A percentile compares a stretch with the other conserved stretches of the same genome.
Evolutionary conservation across 2,113 vertebrate genomes (phyloP).

Genomic region (Alces alces): DNA sequence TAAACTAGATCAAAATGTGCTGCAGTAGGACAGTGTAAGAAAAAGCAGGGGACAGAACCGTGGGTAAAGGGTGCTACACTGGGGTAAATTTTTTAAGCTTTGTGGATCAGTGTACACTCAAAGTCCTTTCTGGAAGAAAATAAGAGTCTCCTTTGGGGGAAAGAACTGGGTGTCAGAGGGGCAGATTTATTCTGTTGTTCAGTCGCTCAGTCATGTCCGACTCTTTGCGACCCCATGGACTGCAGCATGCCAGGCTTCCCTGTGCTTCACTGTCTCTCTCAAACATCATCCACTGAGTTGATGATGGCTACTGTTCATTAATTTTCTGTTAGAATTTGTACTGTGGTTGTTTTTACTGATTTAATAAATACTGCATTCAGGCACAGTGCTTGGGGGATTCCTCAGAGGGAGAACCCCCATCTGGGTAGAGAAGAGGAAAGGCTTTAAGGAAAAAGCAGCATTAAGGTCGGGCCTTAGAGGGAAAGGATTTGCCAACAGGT

Average conservation of each 20-base stretch:
- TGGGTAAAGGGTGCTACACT: background rate
- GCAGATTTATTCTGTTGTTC: background rate
- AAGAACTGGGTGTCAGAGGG: background rate
- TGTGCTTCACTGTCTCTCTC: background rate
- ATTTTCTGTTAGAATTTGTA: background rate
- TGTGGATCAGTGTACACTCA: background rate
- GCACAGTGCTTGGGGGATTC: background rate
- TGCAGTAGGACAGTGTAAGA: background rate
- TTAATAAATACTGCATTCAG: constrained; percentile 1
- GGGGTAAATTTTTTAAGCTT: background rate
- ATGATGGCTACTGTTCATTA: background rate
- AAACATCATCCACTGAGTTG: background rate
- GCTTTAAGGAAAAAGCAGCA: background rate
- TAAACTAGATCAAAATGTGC: background rate
- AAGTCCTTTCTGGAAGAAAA: background rate
- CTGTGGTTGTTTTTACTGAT: background rate
- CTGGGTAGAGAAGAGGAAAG: background rate
- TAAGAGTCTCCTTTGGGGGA: background rate
- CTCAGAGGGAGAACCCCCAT: background rate
- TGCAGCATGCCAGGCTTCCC: background rate
- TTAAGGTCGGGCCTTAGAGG: background rate
- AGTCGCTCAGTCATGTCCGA: background rate
- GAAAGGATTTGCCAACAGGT: background rate
- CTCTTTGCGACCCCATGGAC: background rate
- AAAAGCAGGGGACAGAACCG: background rate